Base-by-base conservation (phyloP, 2,113 vertebrate genomes). In the Calypte anna region DNA sequence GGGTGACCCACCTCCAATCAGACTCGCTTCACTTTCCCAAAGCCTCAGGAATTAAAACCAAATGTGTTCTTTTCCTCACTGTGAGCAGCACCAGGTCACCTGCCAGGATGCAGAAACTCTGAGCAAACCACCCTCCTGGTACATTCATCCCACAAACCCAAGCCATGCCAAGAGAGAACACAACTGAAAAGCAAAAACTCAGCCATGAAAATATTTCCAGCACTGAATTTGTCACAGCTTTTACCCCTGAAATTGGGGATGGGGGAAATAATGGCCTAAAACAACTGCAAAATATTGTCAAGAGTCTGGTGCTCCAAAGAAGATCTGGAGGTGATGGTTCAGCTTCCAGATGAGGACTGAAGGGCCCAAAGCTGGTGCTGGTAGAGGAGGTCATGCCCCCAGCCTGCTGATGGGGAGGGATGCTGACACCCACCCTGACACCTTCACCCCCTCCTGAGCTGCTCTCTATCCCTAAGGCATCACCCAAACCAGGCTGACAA, bases 321-420 rank as follows among this genome's bases (percentile, higher is more conserved):
- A 38, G 69, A 8, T 1, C 23, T 14, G 33, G 57, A 75, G 33
- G 23, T n/a, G 66, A 20, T 0, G 1, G 14, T 0, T 66, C 43
- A 55, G 62, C 79, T 54, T 66, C 53, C 58, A 36, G 14, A 12
- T 3, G 15, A 3, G 33, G 0, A 2, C n/a, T 9, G 9, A 38
- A 58, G 68, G 58, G 28, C 31, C 31, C 1, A 25, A 14, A 59
- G 46, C 21, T 19, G 63, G 9, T 31, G 64, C 63, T 38, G 44
- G 14, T 10, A 48, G 48, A 46, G 43, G 31, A 40, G 31, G 31
- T 4, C 69, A 7, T 2, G 15, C 16, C 10, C 40, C 40, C 40
- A 40, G 36, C 36, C 8, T 38, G 36, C 36, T 38, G 36, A 38
- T 38, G 36, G 36, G 36, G 36, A 38, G 36, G 36, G 36, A 38